A percentile compares a stretch with the other conserved stretches of the same genome.
These are phyloP conservation scores for Platynereis dumerilii DNA, from an alignment of 2,888 invertebrate genomes.

Conservation along the genomic window DNA sequence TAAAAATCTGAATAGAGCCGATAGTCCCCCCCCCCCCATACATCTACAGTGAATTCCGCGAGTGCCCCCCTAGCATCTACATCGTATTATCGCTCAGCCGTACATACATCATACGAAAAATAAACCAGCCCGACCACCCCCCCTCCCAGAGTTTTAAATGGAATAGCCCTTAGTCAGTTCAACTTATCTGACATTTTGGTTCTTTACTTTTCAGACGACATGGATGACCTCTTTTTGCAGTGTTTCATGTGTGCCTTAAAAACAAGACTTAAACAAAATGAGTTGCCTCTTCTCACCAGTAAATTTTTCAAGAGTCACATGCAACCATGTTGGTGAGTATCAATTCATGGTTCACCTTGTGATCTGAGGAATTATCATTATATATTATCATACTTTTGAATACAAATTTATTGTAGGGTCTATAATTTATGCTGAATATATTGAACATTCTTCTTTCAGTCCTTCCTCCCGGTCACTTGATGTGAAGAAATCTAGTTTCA, in stretches of 20 bases:
- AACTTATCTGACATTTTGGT: too few relatives aligned
- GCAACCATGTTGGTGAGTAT: slow-evolving; percentile 60
- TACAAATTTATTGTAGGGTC: too few relatives aligned
- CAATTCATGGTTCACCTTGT: neutral
- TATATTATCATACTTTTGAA: neutral
- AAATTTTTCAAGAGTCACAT: slow-evolving; percentile 79
- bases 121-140: too few relatives aligned
- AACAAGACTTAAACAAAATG: slow-evolving; percentile 73
- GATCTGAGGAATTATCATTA: neutral
- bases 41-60: too few relatives aligned
- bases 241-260: slow-evolving; percentile 83
- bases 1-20: too few relatives aligned
- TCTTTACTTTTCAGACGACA: slow-evolving; percentile 58
- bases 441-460: slow-evolving; percentile 60
- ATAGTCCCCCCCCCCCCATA: too few relatives aligned
- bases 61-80: too few relatives aligned
- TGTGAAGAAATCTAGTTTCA: slow-evolving; percentile 86
- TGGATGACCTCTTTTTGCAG: slow-evolving; percentile 77
- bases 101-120: too few relatives aligned
- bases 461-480: slow-evolving; percentile 77
- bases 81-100: too few relatives aligned
- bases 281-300: slow-evolving; percentile 81
- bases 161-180: too few relatives aligned
- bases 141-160: too few relatives aligned
- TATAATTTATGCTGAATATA: too few relatives aligned